Conservation (phyloP, 2,113 vertebrate genomes). For the Sigmodon hispidus region DNA sequence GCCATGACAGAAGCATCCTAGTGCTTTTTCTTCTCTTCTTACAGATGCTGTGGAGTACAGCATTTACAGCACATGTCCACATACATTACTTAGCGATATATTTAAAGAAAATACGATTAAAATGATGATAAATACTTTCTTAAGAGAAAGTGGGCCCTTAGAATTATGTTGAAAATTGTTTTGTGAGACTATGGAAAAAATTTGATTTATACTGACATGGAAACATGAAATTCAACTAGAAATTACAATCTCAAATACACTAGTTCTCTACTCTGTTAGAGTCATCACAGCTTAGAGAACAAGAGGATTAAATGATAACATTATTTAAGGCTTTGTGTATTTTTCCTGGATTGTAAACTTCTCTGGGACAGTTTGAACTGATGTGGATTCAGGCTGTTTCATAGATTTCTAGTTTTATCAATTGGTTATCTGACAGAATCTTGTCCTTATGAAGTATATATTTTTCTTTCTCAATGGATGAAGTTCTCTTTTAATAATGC, state of each 20-base stretch:
- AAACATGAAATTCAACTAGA: not conserved
- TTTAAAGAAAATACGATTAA: not conserved
- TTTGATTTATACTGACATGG: not conserved
- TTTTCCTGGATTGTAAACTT: constrained; percentile 43
- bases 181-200: not conserved
- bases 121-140: not conserved
- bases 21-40: not conserved
- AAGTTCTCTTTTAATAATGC: not conserved
- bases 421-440: constrained; percentile 38
- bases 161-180: constrained; percentile 13
- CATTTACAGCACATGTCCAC: not conserved
- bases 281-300: not conserved
- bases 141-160: not conserved
- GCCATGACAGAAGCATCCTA: not conserved
- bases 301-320: not conserved
- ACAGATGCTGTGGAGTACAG: not conserved
- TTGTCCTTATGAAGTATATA: not conserved
- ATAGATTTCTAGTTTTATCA: constrained; percentile 36
- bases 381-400: not conserved
- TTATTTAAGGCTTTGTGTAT: not conserved
- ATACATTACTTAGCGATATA: not conserved
- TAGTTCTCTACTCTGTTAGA: constrained; percentile 23
- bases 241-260: not conserved
- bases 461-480: not conserved
- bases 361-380: not conserved